A percentile compares a stretch with the other conserved stretches of the same genome.
phyloP scores from a whole-genome alignment of 2,113 vertebrate species.

The Sinocyclocheilus maitianheensis region DNA sequence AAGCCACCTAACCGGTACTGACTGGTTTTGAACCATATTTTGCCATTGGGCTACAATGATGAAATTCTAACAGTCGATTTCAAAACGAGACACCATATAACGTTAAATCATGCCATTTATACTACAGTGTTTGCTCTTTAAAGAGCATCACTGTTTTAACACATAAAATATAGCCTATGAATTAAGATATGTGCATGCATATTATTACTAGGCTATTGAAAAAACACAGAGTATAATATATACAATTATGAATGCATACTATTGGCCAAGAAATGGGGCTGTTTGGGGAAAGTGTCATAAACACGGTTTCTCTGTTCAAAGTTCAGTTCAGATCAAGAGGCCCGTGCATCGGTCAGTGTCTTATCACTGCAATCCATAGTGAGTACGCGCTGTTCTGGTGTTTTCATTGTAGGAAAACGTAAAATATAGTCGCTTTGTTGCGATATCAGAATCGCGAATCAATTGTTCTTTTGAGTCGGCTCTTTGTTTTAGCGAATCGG shows the following conservation, averaged over 20 bases:
- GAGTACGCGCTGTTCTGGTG: not conserved
- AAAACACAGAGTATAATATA: not conserved
- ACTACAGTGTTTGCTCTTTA: not conserved
- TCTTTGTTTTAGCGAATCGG: not conserved
- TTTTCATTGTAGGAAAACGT: not conserved
- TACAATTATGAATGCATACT: not conserved
- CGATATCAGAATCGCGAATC: not conserved
- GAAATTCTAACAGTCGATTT: conserved; percentile 7
- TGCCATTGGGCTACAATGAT: conserved; percentile 10
- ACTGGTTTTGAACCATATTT: conserved; percentile 41
- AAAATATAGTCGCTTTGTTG: not conserved
- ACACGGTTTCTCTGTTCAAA: conserved; percentile 63
- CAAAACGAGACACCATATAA: not conserved
- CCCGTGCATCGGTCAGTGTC: not conserved
- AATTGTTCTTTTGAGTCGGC: not conserved
- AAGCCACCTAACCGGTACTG: conserved; percentile 43
- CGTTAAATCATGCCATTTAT: not conserved
- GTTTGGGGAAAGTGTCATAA: conserved; percentile 21
- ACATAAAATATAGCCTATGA: not conserved
- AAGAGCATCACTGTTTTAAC: not conserved
- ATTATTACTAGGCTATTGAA: not conserved
- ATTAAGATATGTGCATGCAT: not conserved
- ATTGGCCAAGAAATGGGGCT: conserved; percentile 18
- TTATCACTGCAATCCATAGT: not conserved
- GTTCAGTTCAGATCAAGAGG: conserved; percentile 59